These are phyloP conservation scores for Eonycteris spelaea DNA, from an alignment of 2,113 vertebrate species.

Conservation along the genomic window DNA sequence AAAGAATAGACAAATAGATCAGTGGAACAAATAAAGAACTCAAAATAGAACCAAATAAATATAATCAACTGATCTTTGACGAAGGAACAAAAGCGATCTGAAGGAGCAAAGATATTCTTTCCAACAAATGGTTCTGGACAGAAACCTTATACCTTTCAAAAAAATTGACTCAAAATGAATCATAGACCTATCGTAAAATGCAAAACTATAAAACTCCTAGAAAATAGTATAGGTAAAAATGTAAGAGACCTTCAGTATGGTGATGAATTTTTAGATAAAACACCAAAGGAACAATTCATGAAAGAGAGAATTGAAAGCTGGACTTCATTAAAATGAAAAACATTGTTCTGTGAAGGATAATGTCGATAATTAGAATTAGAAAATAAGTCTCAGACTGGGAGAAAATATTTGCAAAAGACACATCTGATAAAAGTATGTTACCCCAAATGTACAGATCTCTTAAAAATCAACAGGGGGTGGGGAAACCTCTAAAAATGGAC, in stretches of 20 bases:
- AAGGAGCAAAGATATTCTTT: background rate
- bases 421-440: background rate
- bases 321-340: background rate
- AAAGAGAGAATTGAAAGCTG: background rate
- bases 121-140: background rate
- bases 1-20: background rate
- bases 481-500: no score
- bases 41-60: background rate
- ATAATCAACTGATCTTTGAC: background rate
- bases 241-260: background rate
- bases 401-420: background rate
- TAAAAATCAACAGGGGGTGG: background rate
- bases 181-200: background rate
- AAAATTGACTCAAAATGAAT: background rate
- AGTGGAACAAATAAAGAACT: background rate
- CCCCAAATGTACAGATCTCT: background rate
- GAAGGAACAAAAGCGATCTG: background rate
- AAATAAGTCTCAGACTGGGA: background rate
- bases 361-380: background rate
- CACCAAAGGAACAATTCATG: background rate
- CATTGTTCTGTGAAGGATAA: background rate
- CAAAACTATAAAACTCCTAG: background rate
- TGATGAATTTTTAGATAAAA: background rate
- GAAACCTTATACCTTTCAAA: background rate
- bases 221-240: background rate